Base-by-base conservation (phyloP, 1,140 invertebrate species). In the Drosophila arawakana region DNA sequence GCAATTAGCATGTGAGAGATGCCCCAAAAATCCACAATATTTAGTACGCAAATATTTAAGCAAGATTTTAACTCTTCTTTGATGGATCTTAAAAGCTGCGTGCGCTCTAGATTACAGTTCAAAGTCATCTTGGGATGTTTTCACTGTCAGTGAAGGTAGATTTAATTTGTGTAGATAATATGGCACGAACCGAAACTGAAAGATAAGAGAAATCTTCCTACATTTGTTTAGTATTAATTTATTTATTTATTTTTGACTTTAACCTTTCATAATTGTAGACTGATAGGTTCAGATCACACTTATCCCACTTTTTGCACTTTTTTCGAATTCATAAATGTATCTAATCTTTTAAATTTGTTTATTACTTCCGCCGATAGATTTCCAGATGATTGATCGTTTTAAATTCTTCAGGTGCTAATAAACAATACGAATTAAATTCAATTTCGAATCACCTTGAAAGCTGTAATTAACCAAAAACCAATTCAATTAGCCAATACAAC, bases 381-480 rank as follows among this genome's bases (percentile, higher is more conserved):
- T 34, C 7, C 10, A 68, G 35, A 47, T 85, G 82, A 84, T 84
- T 85, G 81, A 84, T 85, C 70, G 74, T 67, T 78, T 84, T 74
- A 74, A 54, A 15, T 58, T 67, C 41, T 60, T 71, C 21, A 55
- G 1, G 34, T 41, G 37, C 34, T 62, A 34, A 55, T 50, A 34
- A 67, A 73, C 46, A 50, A 44, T 59, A 37, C 30, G 47, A 7
- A 35, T n/a, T 21, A 30, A 37, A 49, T 11, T 43, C 13, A 15
- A 21, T 25, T 35, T 8, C 10, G 10, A 57, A 8, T 41, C 41
- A 52, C 30, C 50, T 70, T 35, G 39, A 47, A 57, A 57, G 2
- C 13, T 9, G 4, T 8, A 21, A 46, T 30, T 3, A 43, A 35
- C 25, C 8, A 21, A 47, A 50, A 21, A 61, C 30, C 15, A 25